Conservation (phyloP, 2,113 vertebrate species). For the Xiphophorus couchianus region DNA sequence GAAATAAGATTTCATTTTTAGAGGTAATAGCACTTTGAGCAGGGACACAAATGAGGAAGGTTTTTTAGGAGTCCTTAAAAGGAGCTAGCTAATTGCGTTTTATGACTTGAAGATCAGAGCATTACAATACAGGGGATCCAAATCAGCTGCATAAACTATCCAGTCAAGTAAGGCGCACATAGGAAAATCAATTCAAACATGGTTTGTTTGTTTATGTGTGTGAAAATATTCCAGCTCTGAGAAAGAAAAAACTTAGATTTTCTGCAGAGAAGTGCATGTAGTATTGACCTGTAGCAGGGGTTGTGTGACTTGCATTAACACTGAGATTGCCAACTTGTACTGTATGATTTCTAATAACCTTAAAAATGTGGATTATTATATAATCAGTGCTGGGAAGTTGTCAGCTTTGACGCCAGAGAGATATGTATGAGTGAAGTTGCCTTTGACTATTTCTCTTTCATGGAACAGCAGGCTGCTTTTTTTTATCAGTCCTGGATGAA, state of each 20-base stretch:
- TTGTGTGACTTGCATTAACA: conserved; percentile 44
- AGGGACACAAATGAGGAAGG: not conserved
- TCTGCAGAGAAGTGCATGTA: conserved; percentile 30
- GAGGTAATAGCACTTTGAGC: not conserved
- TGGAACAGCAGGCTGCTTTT: conserved; percentile 8
- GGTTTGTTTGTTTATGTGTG: not conserved
- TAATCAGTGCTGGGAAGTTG: conserved; percentile 22
- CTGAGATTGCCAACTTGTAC: conserved; percentile 33
- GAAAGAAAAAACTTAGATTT: not conserved
- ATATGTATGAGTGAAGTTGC: conserved; percentile 34
- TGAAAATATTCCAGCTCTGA: not conserved
- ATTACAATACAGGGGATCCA: not conserved
- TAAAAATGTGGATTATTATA: conserved; percentile 38
- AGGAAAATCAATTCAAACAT: not conserved
- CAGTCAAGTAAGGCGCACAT: not conserved
- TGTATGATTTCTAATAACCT: conserved; percentile 34
- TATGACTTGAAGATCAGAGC: no score
- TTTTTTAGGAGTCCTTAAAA: no score
- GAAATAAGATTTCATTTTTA: not conserved
- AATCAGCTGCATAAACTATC: not conserved
- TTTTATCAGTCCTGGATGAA: conserved; percentile 21
- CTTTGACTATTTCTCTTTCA: conserved; percentile 42
- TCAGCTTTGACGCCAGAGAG: conserved; percentile 19
- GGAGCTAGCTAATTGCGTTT: no score
- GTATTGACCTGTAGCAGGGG: conserved; percentile 25